Conservation (phyloP, 2,888 invertebrate species). For the Chaetogeoica ovagalla region DNA sequence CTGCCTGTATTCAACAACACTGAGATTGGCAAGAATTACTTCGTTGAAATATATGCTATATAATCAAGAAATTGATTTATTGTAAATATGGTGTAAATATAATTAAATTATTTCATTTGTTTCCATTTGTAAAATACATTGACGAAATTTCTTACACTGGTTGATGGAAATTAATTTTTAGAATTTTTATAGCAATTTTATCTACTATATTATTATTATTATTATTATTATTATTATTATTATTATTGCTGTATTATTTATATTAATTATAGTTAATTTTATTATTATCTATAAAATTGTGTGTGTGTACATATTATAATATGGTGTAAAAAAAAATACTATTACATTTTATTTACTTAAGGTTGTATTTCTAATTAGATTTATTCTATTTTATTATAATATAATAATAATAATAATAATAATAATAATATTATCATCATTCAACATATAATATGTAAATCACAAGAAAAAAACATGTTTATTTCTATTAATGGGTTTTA, state of each 20-base stretch:
- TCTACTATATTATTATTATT: slow-evolving; percentile 39
- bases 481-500: slow-evolving; percentile 41
- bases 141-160: not conserved
- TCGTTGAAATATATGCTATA: no score
- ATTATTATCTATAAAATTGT: slow-evolving; percentile 29
- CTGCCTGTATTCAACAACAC: slow-evolving; percentile 21
- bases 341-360: slow-evolving; percentile 23
- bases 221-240: slow-evolving; percentile 36
- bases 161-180: slow-evolving; percentile 27
- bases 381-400: slow-evolving; percentile 24
- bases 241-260: slow-evolving; percentile 30
- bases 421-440: not conserved
- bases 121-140: slow-evolving; percentile 19
- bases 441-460: slow-evolving; percentile 15
- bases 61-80: no score
- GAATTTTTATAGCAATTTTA: slow-evolving; percentile 33
- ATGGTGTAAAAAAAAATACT: slow-evolving; percentile 7
- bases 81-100: no score
- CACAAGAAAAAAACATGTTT: slow-evolving; percentile 17
- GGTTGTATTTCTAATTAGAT: slow-evolving; percentile 29
- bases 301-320: slow-evolving; percentile 28
- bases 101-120: slow-evolving; percentile 2
- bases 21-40: not conserved
- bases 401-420: not conserved
- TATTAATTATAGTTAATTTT: slow-evolving; percentile 25